Base-by-base conservation (phyloP, 2,113 vertebrate species). In the Solea senegalensis region DNA sequence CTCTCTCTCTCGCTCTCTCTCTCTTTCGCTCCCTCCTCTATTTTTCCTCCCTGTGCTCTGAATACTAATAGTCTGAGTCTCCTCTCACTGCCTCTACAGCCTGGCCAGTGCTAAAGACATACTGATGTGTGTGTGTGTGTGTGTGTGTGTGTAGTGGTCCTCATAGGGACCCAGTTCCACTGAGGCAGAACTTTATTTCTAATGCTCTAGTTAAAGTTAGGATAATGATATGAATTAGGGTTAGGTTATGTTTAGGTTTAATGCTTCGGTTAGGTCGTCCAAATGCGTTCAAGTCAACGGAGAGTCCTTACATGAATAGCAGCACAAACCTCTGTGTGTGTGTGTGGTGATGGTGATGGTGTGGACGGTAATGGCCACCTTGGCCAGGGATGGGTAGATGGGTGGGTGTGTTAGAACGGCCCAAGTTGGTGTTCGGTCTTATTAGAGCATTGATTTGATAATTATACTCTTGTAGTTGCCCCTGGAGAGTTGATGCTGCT, bases 51-150 rank as follows among this genome's bases (percentile, higher is more conserved):
- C 88, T 93, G 93, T 94, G 93, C 89, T 88, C 88, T 81, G 93
- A 94, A 94, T 94, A 93, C 90, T 93, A 93, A 94, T 91, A 82
- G 78, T 70, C 67, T 74, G 85, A 88, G 90, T 91, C 81, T 88
- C 79, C 80, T 80, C 81, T 88, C 85, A 72, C 81, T 78, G 86
- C 86, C 88, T 90, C 70, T 84, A 74, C 72, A 78, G 84, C 79
- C 75, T 61, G 81, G 74, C 85, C 88, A 76, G 80, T 76, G 83
- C 90, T 92, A 91, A 93, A 92, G 85, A 89, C 86, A 88, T 81
- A 84, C 91, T 90, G 89, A 89, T 89, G 92, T 94, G 91, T 94
- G 86, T 90, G 60, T 82, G 52, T 26, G 28, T 58, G 65, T 26
- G 65, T 67, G 40, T 69, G 49, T 59, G 56, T 66, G 65, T 74